Evolutionary conservation across 2,888 invertebrate species (phyloP), one percentile per base, ranked within the genome.

Genomic region (Caenorhabditis macrosperma): DNA sequence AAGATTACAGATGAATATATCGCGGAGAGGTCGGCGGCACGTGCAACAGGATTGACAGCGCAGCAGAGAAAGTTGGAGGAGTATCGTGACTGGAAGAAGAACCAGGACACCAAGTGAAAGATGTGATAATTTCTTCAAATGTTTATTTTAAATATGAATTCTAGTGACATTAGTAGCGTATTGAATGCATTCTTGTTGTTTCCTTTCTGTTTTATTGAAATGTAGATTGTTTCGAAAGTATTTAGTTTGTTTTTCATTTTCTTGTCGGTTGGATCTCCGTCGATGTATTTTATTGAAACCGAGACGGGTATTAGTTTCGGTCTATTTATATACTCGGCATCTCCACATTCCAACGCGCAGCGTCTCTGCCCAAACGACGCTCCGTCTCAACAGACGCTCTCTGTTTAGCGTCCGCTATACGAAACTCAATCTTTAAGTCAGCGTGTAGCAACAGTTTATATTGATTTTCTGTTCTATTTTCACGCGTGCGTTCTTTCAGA

Each of bases 1-100:
- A 64, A 76, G 41, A 84, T 89, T 24, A 90, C 90, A 0, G 86
- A 89, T 24, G 87, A 85, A 17, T 90, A 89, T 66, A 72, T 90
- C 12, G 52, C 54, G 22, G 85, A 85, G 48, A 61, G 85, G 24
- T 83, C 85, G 3, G 82, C 80, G 9, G 85, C 84, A 0, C 69
- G 86, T 33, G 60, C 80, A 1, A 85, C 83, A 17, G 86, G 86
- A 33, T 68, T 85, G 79, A 88, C 85, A 5, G 59, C 78, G 6
- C 86, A 87, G 52, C 80, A 87, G 60, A 77, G 88, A 9, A 85
- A 87, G 57, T 69, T 90, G 64, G 84, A 86, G 30, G 87, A 87
- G 48, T 90, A 78, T 60, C 74, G 88, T 24, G 81, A 88, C 41
- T 90, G 90, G 90, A 90, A 88, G 67, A 78, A 78, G 60, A 52